Evolutionary conservation across 2,888 invertebrate genomes (phyloP), one percentile per base, ranked within the genome.

Genomic region (Ochropleura plecta): DNA sequence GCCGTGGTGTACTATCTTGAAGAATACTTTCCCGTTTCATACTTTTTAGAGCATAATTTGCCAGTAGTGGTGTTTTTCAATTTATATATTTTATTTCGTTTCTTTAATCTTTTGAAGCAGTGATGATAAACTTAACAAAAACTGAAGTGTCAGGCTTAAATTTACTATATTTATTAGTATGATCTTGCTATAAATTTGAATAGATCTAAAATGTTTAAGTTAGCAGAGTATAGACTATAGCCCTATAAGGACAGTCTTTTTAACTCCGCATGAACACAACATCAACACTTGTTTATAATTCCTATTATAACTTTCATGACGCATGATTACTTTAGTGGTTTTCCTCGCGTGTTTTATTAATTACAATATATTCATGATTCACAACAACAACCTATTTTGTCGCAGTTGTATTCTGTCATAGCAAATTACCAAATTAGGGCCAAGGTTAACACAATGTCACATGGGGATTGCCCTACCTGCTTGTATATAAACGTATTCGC

Each of bases 401-500:
- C 51, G 18, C 51, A 20, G 46, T 79, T 5, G 6, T 59, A 60
- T 51, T 46, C 44, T 46, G 40, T 10, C 44, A 73, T 53, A 76
- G n/a, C 3, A 73, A 73, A 46, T 73, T 12, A 67, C 18, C 12
- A 79, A 57, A 79, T 81, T 60, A n/a, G 16, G 12, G 14, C 3
- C 76, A 81, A 73, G 60, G 74, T 30, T 59, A 51, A 14, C 18
- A 51, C 30, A n/a, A 53, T 20, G 74, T 30, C 60, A 20, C 76
- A 20, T 48, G 81, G 60, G 48, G 42, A 18, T 76, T 80, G 40
- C 88, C 95, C 94, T 62, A 94, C 97, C 97, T 75, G 98, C 97
- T 95, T 98, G 97, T 79, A 98, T 97, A 89, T 98, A 98, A 83
- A 98, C 98, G 91, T 98, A 98, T 96, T 98, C 98, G 71, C 98